Conservation (phyloP, 2,888 invertebrate species). For the Xestia sexstrigata region DNA sequence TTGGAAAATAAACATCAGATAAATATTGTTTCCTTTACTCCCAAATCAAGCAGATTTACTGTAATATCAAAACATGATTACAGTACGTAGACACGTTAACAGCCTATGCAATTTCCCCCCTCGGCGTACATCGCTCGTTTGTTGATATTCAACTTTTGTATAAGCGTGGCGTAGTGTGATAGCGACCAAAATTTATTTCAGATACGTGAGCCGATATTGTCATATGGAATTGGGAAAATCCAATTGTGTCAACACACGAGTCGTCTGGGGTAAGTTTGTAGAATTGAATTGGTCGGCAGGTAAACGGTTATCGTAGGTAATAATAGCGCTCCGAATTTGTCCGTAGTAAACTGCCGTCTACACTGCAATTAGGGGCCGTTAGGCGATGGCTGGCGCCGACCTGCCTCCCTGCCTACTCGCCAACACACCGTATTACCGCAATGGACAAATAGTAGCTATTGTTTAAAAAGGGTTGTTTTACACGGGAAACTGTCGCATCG, state of each 20-base stretch:
- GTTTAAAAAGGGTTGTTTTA: conserved; percentile 56
- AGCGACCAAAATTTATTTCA: conserved; percentile 77
- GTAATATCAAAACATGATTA: conserved; percentile 53
- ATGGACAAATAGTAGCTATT: conserved; percentile 58
- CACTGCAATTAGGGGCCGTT: conserved; percentile 82
- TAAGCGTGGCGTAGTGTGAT: conserved; percentile 68
- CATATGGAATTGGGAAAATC: conserved; percentile 83
- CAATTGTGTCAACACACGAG: conserved; percentile 79
- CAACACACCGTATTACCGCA: conserved; percentile 45
- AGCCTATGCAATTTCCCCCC: conserved; percentile 52
- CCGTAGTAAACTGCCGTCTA: conserved; percentile 75
- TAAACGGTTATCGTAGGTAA: conserved; percentile 83
- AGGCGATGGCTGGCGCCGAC: conserved; percentile 69
- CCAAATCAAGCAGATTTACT: conserved; percentile 59
- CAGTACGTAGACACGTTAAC: conserved; percentile 60
- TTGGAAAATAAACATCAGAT: conserved; percentile 47
- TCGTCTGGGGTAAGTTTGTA: conserved; percentile 75
- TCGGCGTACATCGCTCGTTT: conserved; percentile 53
- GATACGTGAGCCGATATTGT: conserved; percentile 77
- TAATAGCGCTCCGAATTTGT: conserved; percentile 78
- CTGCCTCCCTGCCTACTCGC: conserved; percentile 48
- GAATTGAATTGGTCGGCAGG: conserved; percentile 82
- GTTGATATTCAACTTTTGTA: conserved; percentile 67
- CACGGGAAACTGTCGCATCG: conserved; percentile 34
- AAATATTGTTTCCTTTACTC: conserved; percentile 48